Percentiles rank a stretch among this genome's conserved stretches.
Conservation (phyloP, 2,888 invertebrate species). For the Netelia melanura region DNA sequence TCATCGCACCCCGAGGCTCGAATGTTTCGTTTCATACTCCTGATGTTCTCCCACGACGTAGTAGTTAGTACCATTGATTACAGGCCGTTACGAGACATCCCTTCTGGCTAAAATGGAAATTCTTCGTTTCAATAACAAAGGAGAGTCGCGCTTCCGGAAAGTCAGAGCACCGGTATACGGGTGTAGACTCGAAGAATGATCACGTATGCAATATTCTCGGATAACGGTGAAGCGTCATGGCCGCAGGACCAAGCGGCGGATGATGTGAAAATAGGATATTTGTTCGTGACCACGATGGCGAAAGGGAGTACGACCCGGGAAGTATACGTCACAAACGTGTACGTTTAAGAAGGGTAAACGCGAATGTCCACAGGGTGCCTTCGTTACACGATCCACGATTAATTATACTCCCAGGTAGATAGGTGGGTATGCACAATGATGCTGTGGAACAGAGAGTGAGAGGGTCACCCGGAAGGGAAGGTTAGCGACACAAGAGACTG, state of each 20-base stretch:
- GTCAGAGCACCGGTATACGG: not conserved
- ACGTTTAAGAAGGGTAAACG: slow-evolving; percentile 23
- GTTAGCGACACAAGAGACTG: slow-evolving; percentile 7
- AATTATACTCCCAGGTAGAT: slow-evolving; percentile 61
- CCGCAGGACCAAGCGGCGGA: not conserved
- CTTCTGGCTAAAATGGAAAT: slow-evolving; percentile 15
- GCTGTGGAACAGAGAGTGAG: slow-evolving; percentile 23
- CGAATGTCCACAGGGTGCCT: slow-evolving; percentile 40
- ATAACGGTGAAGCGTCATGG: not conserved
- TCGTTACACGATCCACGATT: slow-evolving; percentile 50
- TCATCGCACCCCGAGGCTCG: not conserved
- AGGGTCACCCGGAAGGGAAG: not conserved
- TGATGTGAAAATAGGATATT: slow-evolving; percentile 11
- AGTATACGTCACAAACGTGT: slow-evolving; percentile 13
- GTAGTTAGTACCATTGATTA: not conserved
- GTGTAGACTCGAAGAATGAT: slow-evolving; percentile 1
- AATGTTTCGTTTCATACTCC: not conserved
- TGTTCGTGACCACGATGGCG: slow-evolving; percentile 7
- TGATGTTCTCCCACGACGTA: not conserved
- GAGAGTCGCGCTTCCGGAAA: not conserved
- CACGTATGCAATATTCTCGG: not conserved
- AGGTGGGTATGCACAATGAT: slow-evolving; percentile 28
- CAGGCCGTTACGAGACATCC: not conserved
- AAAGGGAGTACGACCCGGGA: not conserved
- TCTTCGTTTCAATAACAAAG: slow-evolving; percentile 27